A percentile compares a stretch with the other conserved stretches of the same genome.
These are phyloP conservation scores for Perca schrenkii DNA, from an alignment of 2,113 vertebrate species.

Conservation along the genomic window DNA sequence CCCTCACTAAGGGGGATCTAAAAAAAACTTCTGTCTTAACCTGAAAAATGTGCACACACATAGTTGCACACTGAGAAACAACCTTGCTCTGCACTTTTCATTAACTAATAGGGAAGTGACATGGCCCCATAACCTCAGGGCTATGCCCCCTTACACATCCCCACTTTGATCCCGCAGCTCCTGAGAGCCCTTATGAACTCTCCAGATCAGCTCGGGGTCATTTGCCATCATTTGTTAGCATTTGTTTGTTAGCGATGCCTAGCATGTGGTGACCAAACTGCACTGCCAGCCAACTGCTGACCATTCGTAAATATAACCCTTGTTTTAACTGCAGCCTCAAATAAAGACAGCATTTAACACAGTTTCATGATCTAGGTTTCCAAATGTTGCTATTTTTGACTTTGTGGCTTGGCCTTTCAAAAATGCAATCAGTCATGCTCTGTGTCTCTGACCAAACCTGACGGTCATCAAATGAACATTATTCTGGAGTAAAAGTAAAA, in stretches of 20 bases:
- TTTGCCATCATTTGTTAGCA: conserved; percentile 23
- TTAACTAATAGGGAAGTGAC: conserved; percentile 52
- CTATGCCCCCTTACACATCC: conserved; percentile 37
- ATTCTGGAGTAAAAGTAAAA: conserved; percentile 10
- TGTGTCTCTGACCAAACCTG: neutral
- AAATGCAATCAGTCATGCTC: conserved; percentile 1
- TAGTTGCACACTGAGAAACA: conserved; percentile 15
- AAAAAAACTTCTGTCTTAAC: conserved; percentile 2
- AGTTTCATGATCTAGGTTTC: conserved; percentile 2
- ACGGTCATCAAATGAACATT: conserved; percentile 9
- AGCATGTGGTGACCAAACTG: neutral
- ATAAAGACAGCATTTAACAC: neutral
- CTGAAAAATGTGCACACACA: conserved; percentile 19
- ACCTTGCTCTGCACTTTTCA: conserved; percentile 38
- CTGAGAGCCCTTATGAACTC: conserved; percentile 54
- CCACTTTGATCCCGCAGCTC: conserved; percentile 60
- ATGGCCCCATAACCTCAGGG: conserved; percentile 39
- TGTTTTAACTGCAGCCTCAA: conserved; percentile 4
- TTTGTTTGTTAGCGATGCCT: neutral
- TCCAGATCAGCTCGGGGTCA: conserved; percentile 50
- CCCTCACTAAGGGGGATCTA: conserved; percentile 5
- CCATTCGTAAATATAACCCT: neutral
- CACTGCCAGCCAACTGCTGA: neutral
- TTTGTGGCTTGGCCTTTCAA: conserved; percentile 14
- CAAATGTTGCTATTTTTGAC: neutral